Evolutionary conservation across 2,888 invertebrate species (phyloP), one percentile per base, ranked within the genome.

Genomic region (Horisme vitalbata): DNA sequence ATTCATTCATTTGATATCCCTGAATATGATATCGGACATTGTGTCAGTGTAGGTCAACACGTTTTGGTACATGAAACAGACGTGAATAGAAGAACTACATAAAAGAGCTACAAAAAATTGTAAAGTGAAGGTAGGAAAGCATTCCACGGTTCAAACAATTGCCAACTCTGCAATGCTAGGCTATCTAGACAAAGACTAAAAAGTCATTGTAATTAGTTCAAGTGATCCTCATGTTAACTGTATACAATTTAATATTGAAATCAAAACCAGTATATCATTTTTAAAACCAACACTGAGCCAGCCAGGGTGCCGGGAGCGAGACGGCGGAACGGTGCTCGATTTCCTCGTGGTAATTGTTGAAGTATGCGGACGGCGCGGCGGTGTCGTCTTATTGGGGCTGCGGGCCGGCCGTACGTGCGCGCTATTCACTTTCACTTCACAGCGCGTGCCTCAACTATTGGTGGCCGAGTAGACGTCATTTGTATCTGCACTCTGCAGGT

Each of bases 331-430:
- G 71, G 66, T 73, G 72, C 77, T 79, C 54, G 83, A 86, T 84
- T 87, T 88, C 87, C 87, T 88, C 67, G 86, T 83, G 83, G 81
- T 86, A 87, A 87, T 88, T 86, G 84, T 72, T 71, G 80, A 79
- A 85, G 85, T 86, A 88, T 86, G 87, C 85, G 87, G 87, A 88
- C 83, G 79, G 72, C 74, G 31, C 30, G 14, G 35, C 41, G 31
- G 76, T 80, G 83, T 83, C 84, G 83, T 87, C 85, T 86, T 86
- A 85, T 84, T 87, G 87, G 86, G 85, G 83, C 83, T 82, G 72
- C 75, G 72, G 68, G 65, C 70, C 70, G 81, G 59, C 66, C 71
- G 84, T 85, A 83, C 86, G 86, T 85, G 86, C 80, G 79, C 79
- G 72, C 71, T 78, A 71, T 82, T 86, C 85, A 89, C 88, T 88